Conservation (phyloP, 2,888 invertebrate species). For the Dimorphilus gyrociliatus region DNA sequence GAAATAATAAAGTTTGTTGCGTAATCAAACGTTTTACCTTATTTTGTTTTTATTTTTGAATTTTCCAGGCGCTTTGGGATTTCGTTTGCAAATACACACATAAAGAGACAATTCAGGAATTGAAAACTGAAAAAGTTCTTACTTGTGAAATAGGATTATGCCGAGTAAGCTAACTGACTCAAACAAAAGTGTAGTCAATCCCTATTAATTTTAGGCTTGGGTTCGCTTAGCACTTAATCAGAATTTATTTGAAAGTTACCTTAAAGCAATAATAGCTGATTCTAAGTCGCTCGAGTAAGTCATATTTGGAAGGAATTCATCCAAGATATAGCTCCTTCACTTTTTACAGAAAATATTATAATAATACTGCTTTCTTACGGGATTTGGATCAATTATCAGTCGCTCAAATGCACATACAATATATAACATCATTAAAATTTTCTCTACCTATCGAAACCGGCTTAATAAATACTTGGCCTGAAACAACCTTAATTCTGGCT, state of each 20-base stretch:
- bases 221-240: slow-evolving; percentile 73
- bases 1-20: no score
- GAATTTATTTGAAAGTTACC: slow-evolving; percentile 65
- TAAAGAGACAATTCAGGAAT: slow-evolving; percentile 54
- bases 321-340: no score
- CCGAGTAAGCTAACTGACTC: slow-evolving; percentile 48
- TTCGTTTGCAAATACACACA: slow-evolving; percentile 70
- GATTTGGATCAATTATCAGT: no score
- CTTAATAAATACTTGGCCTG: no score
- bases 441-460: neutral
- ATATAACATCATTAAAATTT: neutral
- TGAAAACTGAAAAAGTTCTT: slow-evolving; percentile 59
- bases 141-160: slow-evolving; percentile 77
- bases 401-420: no score
- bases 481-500: no score
- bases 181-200: no score
- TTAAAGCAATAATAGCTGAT: slow-evolving; percentile 61
- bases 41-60: no score
- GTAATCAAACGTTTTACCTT: no score
- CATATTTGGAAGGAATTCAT: no score
- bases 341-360: no score
- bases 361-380: no score
- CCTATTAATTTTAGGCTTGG: slow-evolving; percentile 48
- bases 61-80: slow-evolving; percentile 56
- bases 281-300: slow-evolving; percentile 49